Evolutionary conservation across 2,797 vertebrate species (phyloP), one percentile per base, ranked within the genome.

Genomic region (Moxostoma hubbsi): DNA sequence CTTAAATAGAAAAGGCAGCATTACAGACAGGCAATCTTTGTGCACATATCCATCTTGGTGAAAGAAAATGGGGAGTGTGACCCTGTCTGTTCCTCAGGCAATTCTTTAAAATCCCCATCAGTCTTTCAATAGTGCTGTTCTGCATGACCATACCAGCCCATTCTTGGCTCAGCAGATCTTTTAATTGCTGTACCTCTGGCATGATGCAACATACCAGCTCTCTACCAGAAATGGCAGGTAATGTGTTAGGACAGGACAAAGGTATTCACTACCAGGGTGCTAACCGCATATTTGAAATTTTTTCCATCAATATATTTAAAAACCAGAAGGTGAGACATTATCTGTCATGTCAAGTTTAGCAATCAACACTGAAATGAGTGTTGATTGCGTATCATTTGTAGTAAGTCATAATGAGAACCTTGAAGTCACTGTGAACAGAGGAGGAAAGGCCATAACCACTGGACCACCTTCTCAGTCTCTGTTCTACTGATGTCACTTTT

Each of bases 161-260:
- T 82, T 73, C 63, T 46, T 64, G 68, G 15, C 78, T 80, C 47
- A 80, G 61, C 73, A 47, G 11, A 66, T 55, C 63, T 58, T 43
- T 81, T 81, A 9, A 73, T 66, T 72, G 24, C 54, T 65, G 65
- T 76, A 63, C 24, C 46, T 65, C 46, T 72, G 54, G 55, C 69
- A 45, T 7, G 43, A 73, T 50, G 45, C 62, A 61, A 62, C 55
- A 50, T 43, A 13, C 16, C 45, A 72, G 63, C 50, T 11, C 36
- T 59, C 61, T 73, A 46, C 68, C 62, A 73, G 47, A 67, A 77
- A 77, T 59, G 51, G 46, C 50, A 58, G 66, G n/a, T 67, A 68
- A 67, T 75, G 57, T n/a, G 61, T 75, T 74, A 54, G 61, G 12
- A 67, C 24, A 16, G 18, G 36, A 36, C 50, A 59, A 64, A 78